Conservation (phyloP, 2,888 invertebrate species). For the Lasioglossum calceatum region DNA sequence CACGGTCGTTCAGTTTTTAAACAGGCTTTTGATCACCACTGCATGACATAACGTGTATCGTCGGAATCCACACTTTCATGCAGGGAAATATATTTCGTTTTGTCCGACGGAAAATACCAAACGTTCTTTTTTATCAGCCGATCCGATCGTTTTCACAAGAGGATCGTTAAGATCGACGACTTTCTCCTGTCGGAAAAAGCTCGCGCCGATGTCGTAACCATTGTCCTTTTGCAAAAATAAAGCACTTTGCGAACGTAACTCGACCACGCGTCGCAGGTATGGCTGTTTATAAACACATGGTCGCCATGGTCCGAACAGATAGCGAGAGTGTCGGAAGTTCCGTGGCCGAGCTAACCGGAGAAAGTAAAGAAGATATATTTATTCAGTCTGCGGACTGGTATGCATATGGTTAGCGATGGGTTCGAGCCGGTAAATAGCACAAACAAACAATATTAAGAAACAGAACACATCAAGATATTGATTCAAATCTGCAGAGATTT, state of each 20-base stretch:
- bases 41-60: neutral
- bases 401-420: slow-evolving; percentile 27
- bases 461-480: neutral
- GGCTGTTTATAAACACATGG: slow-evolving; percentile 24
- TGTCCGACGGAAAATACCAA: neutral
- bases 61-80: neutral
- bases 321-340: slow-evolving; percentile 61
- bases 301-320: neutral
- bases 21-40: neutral
- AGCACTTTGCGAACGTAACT: slow-evolving; percentile 22
- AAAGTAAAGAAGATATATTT: slow-evolving; percentile 76
- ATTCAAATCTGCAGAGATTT: neutral
- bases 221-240: slow-evolving; percentile 33
- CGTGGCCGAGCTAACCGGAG: slow-evolving; percentile 61
- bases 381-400: slow-evolving; percentile 64
- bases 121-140: neutral
- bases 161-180: slow-evolving; percentile 18
- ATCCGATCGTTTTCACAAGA: neutral
- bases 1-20: neutral
- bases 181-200: slow-evolving; percentile 37
- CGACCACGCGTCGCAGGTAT: neutral
- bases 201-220: slow-evolving; percentile 30
- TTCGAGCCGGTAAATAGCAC: neutral
- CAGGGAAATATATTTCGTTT: neutral
- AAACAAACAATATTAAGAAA: neutral